Base-by-base conservation (phyloP, 2,888 invertebrate genomes). In the Perithous albicinctus region DNA sequence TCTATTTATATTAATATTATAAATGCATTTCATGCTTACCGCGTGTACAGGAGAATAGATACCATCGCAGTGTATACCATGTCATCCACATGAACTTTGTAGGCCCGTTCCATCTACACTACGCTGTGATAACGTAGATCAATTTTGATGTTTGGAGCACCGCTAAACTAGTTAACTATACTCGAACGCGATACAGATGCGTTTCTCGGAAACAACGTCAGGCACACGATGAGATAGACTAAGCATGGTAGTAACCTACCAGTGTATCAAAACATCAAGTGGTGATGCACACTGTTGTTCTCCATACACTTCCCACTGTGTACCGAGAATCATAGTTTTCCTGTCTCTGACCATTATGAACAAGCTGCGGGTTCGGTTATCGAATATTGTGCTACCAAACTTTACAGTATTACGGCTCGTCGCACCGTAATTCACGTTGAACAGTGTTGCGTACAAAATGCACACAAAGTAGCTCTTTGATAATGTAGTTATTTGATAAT, bases 111-210 rank as follows among this genome's bases (percentile, higher is more conserved):
- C n/a, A 59, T 63, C 23, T 23, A 18, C 23, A 38, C 23, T 38
- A 63, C 20, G 41, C 12, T 41, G 38, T 41, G 70, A 70, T 56
- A 70, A 70, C 54, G 54, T 41, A 38, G 56, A 43, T 70, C 54
- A 43, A 70, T 70, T 70, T 43, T 38, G 56, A 70, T 38, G 12
- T 41, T 56, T 1, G 15, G 8, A 56, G 56, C 67, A 48, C 70
- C 70, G 76, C 72, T 76, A 83, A 80, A 83, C 77, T 83, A 80
- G 82, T 83, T 83, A 63, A 76, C 76, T 75, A 63, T 76, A 75
- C 80, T 56, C 48, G 69, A 67, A 38, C 63, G 2, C 41, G 63
- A 63, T 20, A 41, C 63, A 63, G 18, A 63, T 35, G 63, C 35
- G 63, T 63, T 23, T 6, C 20, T n/a, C 23, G 73, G 67, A 32